Evolutionary conservation across 2,888 invertebrate genomes (phyloP), one percentile per base, ranked within the genome.

Genomic region (Antitype chi): DNA sequence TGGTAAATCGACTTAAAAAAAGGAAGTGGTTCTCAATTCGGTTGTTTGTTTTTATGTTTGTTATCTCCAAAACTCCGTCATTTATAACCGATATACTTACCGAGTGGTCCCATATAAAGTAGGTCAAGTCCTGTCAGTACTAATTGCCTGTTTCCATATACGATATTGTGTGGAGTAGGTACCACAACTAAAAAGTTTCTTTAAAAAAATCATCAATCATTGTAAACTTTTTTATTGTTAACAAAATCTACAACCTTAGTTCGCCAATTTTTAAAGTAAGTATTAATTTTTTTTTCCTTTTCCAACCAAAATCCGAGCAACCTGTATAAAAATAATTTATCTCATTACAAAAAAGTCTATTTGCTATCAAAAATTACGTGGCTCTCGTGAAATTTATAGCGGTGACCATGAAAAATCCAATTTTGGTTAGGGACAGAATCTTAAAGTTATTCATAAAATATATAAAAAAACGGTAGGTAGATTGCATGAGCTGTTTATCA

Each of bases 401-500:
- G 17, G 23, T 81, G 57, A 81, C 76, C 66, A 74, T 60, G 70
- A 82, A 85, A 85, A 82, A 70, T 82, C 70, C 71, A 85, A 85
- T 85, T 85, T 82, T 62, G 69, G 70, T n/a, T 57, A 68, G 63
- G 59, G 47, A 52, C 25, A 60, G 20, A 62, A 76, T 62, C 62
- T 85, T n/a, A 67, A 82, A 74, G 43, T 78, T 70, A 85, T 84
- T 82, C 83, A 71, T 85, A 73, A 81, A 67, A 63, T 73, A 70
- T 66, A 62, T 28, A 75, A 55, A 63, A 55, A 28, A 15, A n/a
- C n/a, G n/a, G n/a, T n/a, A n/a, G 25, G 47, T 62, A 69, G 66
- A 82, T 82, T 72, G 62, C 70, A 71, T 66, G 69, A 78, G 69
- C 74, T 82, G 86, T 84, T 85, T 84, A 74, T 84, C 83, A 85